Evolutionary conservation across 2,888 invertebrate species (phyloP), one percentile per base, ranked within the genome.

Genomic region (Lepidocyrtoides sp.): DNA sequence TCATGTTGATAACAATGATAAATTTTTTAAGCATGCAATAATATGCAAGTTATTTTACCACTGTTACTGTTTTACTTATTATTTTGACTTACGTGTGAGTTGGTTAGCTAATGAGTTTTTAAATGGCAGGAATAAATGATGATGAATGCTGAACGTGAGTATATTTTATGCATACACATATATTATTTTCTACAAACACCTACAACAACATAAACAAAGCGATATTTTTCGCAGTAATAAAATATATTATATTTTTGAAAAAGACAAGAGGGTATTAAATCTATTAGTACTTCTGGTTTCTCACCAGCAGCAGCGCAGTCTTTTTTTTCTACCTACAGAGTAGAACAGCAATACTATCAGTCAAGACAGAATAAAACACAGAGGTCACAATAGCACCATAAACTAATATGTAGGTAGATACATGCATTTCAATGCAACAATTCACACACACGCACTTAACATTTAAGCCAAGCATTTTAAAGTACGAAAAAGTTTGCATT

Each of bases 41-140:
- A n/a, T 44, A 1, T 75, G 26, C 23, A 29, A 36, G 17, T 54
- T 48, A 7, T 3, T 17, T 17, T 54, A 17, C 10, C 48, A 48
- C 17, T 12, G 7, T 17, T n/a, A 54, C 17, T 77, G 17, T 26
- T 20, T n/a, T n/a, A n/a, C n/a, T 36, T 36, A 36, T 36, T 36
- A 36, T 36, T 36, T 36, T 36, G 36, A 36, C 36, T 36, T 29
- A 14, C 20, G 41, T 63, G 60, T 82, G 36, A 60, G 29, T 20
- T 36, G 60, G 82, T 63, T 63, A 23, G 20, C 44, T 82, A 82
- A 82, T 82, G 82, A 82, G 44, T 44, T 82, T 44, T 82, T 60
- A 82, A 82, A 82, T 82, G 41, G 82, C 23, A 63, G 10, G 60
- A 60, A 54, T 17, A 81, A 41, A 81, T 81, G 81, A 32, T 54